Evolutionary conservation across 64 coral and sea anemone species (phyloP).

Genomic region (Montipora efflorescens): DNA sequence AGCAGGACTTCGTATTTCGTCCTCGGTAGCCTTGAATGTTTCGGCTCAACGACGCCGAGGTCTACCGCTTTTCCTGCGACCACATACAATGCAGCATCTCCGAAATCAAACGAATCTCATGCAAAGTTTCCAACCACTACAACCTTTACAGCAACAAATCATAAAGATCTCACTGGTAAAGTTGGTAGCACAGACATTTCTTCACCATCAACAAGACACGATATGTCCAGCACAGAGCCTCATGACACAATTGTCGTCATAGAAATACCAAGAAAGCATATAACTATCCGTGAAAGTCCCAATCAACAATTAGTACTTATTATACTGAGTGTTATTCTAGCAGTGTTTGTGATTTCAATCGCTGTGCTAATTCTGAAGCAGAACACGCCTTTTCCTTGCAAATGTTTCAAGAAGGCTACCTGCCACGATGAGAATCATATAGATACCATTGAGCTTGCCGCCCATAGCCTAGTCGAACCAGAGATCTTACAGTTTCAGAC

Average conservation of each 20-base stretch:
- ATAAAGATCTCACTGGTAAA: neutral
- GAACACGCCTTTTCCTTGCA: conserved; percentile 77
- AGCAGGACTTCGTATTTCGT: conserved; percentile 44
- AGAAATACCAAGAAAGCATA: conserved; percentile 76
- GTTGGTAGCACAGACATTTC: neutral
- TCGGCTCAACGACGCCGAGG: conserved; percentile 54
- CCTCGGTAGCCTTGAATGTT: conserved; percentile 83
- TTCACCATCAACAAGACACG: neutral
- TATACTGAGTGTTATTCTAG: conserved; percentile 83
- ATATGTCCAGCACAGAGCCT: neutral
- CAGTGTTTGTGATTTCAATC: conserved; percentile 86
- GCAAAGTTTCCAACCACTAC: conserved; percentile 12
- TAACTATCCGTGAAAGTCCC: conserved; percentile 81
- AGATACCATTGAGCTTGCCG: conserved; percentile 80
- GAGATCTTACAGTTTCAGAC: conserved; percentile 79
- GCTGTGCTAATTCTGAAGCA: conserved; percentile 79
- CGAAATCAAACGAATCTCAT: neutral
- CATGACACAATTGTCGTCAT: conserved; percentile 66
- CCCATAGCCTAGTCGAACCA: conserved; percentile 61
- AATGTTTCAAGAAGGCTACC: conserved; percentile 63
- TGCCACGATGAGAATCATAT: conserved; percentile 76
- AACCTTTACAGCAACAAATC: neutral
- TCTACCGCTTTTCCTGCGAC: neutral
- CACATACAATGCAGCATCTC: conserved; percentile 5
- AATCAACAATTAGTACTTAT: conserved; percentile 93